Base-by-base conservation (phyloP, 64 coral and sea anemone genomes). In the Pocillopora damicornis region DNA sequence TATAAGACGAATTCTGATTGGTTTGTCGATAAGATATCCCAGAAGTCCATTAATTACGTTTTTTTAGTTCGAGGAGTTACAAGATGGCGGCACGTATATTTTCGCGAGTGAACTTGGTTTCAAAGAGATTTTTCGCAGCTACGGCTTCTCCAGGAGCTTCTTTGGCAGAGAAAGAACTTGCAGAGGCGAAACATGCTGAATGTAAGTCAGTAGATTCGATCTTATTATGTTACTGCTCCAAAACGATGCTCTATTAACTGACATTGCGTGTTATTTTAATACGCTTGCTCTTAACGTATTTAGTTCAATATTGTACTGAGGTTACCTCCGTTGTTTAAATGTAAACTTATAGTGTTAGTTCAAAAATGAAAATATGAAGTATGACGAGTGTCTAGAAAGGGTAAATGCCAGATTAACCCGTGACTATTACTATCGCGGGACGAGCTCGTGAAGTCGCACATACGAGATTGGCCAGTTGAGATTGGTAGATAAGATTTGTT, bases 111-210 rank as follows among this genome's bases (percentile, higher is more conserved):
- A 85, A 85, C n/a, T 72, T 82, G 71, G 67, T 88, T 30, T 87
- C 88, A 93, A 96, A 88, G 90, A 68, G 76, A 37, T 93, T 93
- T 93, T 92, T 87, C 30, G 86, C 94, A n/a, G 38, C 68, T 73
- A 77, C 59, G 9, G 63, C 75, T 73, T 86, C 81, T 22, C 72
- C 64, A 58, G 68, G 58, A 51, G 15, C 68, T 66, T 23, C 85
- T 84, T 86, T 96, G 7, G 75, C 61, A 12, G 60, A 90, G 75
- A 89, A 96, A 75, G 77, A 89, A 42, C 18, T 87, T 58, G 88
- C 94, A 58, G 94, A 96, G 76, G 77, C 89, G 66, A 96, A 93
- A 87, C 94, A 96, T 93, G 94, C 94, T 85, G 91, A 90, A 96
- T 91, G 94, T 96, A 89, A 77, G 76, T 87, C 63, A n/a, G 35